These are phyloP conservation scores for Solea senegalensis DNA, from an alignment of 2,113 vertebrate genomes.

Conservation along the genomic window DNA sequence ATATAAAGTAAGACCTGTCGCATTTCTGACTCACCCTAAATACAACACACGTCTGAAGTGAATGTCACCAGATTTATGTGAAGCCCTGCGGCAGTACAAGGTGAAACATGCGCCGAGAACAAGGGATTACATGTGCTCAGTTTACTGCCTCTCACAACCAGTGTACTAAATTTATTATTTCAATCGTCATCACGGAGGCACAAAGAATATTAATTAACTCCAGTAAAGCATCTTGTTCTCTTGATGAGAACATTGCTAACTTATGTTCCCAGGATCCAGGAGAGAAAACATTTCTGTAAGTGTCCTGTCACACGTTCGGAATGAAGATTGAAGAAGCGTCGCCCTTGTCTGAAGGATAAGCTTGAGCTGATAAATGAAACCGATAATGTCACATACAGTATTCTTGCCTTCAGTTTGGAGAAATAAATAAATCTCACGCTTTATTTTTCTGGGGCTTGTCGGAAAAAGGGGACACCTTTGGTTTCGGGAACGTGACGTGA, in stretches of 20 bases:
- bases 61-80: not conserved
- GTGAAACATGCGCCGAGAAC: not conserved
- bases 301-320: not conserved
- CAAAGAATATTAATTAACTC: not conserved
- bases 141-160: not conserved
- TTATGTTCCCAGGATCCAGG: too few relatives aligned
- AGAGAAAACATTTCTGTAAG: not conserved
- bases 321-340: not conserved
- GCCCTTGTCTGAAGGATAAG: not conserved
- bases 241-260: too few relatives aligned
- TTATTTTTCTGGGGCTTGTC: not conserved
- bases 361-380: not conserved
- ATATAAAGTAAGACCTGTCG: too few relatives aligned
- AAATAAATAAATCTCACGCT: not conserved
- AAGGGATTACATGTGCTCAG: not conserved
- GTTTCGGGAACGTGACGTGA: slow-evolving; percentile 22
- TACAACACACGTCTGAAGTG: not conserved
- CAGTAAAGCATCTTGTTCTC: too few relatives aligned
- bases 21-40: too few relatives aligned
- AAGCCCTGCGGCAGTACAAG: slow-evolving; percentile 2
- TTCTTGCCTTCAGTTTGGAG: not conserved
- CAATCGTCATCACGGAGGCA: not conserved
- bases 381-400: too few relatives aligned
- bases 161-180: not conserved
- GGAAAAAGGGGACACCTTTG: slow-evolving; percentile 8